Conservation (phyloP, 1,140 invertebrate species). For the Drepana arcuata region DNA sequence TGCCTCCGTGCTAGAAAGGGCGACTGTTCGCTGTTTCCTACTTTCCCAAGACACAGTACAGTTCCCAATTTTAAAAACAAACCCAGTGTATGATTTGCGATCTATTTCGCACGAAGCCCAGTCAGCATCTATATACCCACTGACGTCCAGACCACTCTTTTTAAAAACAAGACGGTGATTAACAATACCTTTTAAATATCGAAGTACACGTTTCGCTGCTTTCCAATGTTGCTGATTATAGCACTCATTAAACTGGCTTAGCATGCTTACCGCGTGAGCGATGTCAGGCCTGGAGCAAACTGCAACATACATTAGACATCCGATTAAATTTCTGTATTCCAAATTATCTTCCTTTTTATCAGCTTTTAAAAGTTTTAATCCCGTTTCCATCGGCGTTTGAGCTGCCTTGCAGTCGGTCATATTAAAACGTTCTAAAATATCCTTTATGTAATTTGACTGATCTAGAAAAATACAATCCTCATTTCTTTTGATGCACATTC, state of each 20-base stretch:
- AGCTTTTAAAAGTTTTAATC: constrained; percentile 10
- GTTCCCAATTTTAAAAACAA: constrained; percentile 12
- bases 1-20: constrained; percentile 17
- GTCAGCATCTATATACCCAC: constrained; percentile 18
- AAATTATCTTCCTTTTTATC: constrained; percentile 3
- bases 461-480: constrained; percentile 14
- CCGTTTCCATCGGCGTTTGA: constrained; percentile 6
- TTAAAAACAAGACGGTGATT: constrained; percentile 7
- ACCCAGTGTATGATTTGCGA: constrained; percentile 17
- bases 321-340: constrained; percentile 13
- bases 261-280: not conserved
- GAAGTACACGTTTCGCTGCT: constrained; percentile 15
- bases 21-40: constrained; percentile 15
- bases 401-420: not conserved
- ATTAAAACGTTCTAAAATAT: not conserved
- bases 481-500: constrained; percentile 12
- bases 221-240: constrained; percentile 13
- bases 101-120: constrained; percentile 13
- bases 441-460: constrained; percentile 5
- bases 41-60: constrained; percentile 15
- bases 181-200: constrained; percentile 18
- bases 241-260: constrained; percentile 23
- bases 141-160: constrained; percentile 3
- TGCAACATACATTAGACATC: constrained; percentile 3
- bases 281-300: constrained; percentile 6